Evolutionary conservation across 1,140 invertebrate species (phyloP), one percentile per base, ranked within the genome.

Genomic region (Hestina assimilis): DNA sequence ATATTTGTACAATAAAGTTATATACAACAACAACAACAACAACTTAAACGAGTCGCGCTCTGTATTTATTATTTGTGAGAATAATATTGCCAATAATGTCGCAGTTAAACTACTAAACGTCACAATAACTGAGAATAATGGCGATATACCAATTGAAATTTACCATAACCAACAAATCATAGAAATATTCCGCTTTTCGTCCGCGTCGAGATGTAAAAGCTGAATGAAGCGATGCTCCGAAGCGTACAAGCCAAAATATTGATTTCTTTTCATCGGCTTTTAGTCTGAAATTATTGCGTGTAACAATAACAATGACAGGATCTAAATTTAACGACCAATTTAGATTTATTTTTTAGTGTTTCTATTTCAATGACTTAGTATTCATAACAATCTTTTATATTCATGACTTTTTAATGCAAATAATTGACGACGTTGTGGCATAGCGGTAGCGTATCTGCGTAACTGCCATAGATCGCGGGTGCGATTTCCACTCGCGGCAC

Each of bases 241-340:
- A 2, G 41, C 24, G 21, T 21, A 12, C 42, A 26, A 24, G 20
- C 21, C 23, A 28, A 45, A 45, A 28, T 45, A 24, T 45, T 45
- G 42, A 45, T 45, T 28, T 28, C 23, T 24, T 28, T 45, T 45
- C 42, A 45, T 17, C n/a, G 23, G 42, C 42, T 24, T 45, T 28
- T 14, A n/a, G 14, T 17, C 23, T 5, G 24, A 45, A 45, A 15
- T 45, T 26, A 29, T 45, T 45, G 7, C 42, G 15, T 20, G 17
- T 38, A 38, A 7, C 33, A 14, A 33, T 12, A n/a, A 2, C 33
- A 9, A 9, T 17, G 15, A 38, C 19, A 4, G 7, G 2, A 9
- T 19, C 33, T 1, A 1, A 33, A 15, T 33, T 14, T 14, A 38
- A 17, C 33, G 3, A 20, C n/a, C n/a, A n/a, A n/a, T n/a, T n/a